Percentiles rank a stretch among this genome's conserved stretches.
These are phyloP conservation scores for Lepisosteus oculatus DNA, from an alignment of 2,113 vertebrate genomes.

Conservation along the genomic window DNA sequence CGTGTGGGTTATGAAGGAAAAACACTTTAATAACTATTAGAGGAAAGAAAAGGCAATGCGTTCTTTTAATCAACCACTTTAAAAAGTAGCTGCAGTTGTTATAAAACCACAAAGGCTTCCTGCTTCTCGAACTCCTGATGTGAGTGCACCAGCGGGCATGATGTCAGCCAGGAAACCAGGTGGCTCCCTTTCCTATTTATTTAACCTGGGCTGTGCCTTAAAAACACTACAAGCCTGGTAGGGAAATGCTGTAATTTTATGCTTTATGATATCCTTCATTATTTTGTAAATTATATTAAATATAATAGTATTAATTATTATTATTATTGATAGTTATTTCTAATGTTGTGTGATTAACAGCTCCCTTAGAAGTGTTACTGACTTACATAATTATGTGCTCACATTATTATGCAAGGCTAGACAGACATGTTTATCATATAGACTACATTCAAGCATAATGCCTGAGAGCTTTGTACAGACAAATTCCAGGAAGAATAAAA, in stretches of 20 bases:
- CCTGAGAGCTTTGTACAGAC: no score
- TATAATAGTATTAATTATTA: no score
- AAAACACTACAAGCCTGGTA: not conserved
- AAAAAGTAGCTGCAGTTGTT: not conserved
- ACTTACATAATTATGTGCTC: no score
- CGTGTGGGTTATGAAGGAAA: not conserved
- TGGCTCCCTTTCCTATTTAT: conserved; percentile 7
- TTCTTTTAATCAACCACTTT: not conserved
- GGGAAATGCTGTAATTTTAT: not conserved
- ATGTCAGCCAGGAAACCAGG: conserved; percentile 11
- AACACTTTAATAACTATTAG: not conserved
- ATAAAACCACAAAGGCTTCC: conserved; percentile 9
- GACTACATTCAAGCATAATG: not conserved
- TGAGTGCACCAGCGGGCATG: not conserved
- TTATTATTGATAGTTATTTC: no score
- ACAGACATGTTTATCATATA: no score
- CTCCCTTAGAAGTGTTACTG: no score
- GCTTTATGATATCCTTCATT: not conserved
- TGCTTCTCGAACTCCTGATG: not conserved
- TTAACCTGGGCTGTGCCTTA: not conserved
- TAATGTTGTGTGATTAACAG: no score
- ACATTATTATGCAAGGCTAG: no score
- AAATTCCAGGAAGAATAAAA: not conserved
- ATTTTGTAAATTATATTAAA: not conserved
- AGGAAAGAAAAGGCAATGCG: not conserved